These are phyloP conservation scores for Galleria mellonella DNA, from an alignment of 1,140 invertebrate species.

Conservation along the genomic window DNA sequence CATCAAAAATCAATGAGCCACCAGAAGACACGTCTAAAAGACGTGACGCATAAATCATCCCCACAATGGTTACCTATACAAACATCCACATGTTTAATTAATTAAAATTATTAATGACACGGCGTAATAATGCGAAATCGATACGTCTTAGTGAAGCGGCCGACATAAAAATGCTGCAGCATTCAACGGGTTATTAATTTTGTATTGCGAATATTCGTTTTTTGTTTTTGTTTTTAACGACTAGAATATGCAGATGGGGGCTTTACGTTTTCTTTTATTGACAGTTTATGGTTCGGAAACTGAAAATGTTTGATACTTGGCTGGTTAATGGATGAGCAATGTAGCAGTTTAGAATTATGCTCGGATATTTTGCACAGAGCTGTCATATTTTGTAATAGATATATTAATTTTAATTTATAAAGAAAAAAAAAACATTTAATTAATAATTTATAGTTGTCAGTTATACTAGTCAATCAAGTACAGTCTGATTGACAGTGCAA, in stretches of 20 bases:
- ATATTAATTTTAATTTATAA: too few relatives aligned
- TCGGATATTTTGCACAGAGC: too few relatives aligned
- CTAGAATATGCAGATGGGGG: conserved; percentile 60
- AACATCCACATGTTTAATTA: conserved; percentile 46
- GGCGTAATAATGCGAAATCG: conserved; percentile 51
- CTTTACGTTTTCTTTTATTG: conserved; percentile 61
- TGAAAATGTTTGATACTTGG: conserved; percentile 45
- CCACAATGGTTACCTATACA: conserved; percentile 44
- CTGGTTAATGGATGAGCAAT: conserved; percentile 8
- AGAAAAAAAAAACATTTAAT: too few relatives aligned
- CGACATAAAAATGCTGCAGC: conserved; percentile 26
- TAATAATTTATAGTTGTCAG: too few relatives aligned
- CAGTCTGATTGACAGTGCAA: too few relatives aligned
- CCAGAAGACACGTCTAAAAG: conserved; percentile 22
- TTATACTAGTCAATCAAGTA: too few relatives aligned
- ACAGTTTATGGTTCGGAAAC: conserved; percentile 70
- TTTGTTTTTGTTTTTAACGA: conserved; percentile 51
- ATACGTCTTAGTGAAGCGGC: conserved; percentile 20
- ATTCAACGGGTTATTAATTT: conserved; percentile 65
- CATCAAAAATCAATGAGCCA: conserved; percentile 59
- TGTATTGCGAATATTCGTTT: conserved; percentile 37
- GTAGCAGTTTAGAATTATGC: too few relatives aligned
- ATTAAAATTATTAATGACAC: conserved; percentile 62
- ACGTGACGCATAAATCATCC: conserved; percentile 49
- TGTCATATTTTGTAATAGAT: too few relatives aligned